Evolutionary conservation across 2,888 invertebrate species (phyloP), one percentile per base, ranked within the genome.

Genomic region (Leptura quadrifasciata): DNA sequence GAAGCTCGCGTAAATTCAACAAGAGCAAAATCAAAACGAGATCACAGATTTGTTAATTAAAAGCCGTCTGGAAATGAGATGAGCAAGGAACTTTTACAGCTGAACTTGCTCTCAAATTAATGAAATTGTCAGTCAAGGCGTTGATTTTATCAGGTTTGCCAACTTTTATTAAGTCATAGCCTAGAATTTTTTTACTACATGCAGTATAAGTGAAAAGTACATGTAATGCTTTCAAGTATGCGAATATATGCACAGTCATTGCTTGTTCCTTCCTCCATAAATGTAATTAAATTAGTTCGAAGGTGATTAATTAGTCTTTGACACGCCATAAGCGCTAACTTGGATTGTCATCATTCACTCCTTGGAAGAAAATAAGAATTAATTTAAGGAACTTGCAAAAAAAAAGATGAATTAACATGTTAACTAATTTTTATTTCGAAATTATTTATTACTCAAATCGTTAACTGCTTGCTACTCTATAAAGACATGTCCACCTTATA

Each of bases 111-210:
- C 79, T 80, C 73, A 78, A 83, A 84, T 85, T 88, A 86, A 88
- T 87, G 87, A 87, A 87, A 86, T 86, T 87, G 87, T 87, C 87
- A 87, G 85, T 86, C 85, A 82, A 84, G 83, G 79, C 79, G 81
- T 81, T 81, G 83, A 84, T 84, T 80, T 82, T 83, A 84, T 84
- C 84, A 78, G 76, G 75, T 71, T 75, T 35, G 76, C 76, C 72
- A 78, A 80, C 17, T 61, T 61, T 61, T 71, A 71, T 71, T 71
- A 71, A 71, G 71, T 52, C 52, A 31, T 61, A 61, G 61, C 10
- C 47, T 61, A 61, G 60, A 27, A 52, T 10, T 24, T 71, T n/a
- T 71, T 61, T 27, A 39, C 54, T 61, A 39, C 47, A 17, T 9
- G 58, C 21, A 57, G 31, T 57, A 55, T 35, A 69, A 69, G 58